Percentiles rank a stretch among this genome's conserved stretches.
These are phyloP conservation scores for Oostethus manadensis DNA, from an alignment of 2,113 vertebrate genomes.

Conservation along the genomic window DNA sequence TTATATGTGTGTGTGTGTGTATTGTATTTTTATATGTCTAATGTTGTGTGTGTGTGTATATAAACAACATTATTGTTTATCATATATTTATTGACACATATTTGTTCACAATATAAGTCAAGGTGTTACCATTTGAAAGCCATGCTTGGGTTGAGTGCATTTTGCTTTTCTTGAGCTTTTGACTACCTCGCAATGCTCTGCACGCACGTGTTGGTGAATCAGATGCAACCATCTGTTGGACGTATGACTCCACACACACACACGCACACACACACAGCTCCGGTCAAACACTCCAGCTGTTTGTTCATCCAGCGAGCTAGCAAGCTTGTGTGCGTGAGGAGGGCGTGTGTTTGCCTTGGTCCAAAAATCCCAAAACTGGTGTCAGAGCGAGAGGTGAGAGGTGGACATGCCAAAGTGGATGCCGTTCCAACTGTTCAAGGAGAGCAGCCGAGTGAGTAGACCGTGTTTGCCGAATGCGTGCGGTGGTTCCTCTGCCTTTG, in stretches of 20 bases:
- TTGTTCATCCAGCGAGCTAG: constrained; percentile 33
- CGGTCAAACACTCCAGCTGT: constrained; percentile 40
- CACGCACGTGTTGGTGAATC: constrained; percentile 35
- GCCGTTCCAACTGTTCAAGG: constrained; percentile 75
- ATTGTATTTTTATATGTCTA: too few species aligned
- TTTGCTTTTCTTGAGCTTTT: neutral
- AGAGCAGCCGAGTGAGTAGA: constrained; percentile 72
- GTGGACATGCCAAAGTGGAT: constrained; percentile 75
- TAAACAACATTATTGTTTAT: too few species aligned
- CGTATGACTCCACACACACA: constrained; percentile 41
- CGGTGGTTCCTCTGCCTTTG: neutral
- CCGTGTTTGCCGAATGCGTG: neutral
- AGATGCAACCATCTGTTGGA: constrained; percentile 50
- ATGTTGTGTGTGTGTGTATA: too few species aligned
- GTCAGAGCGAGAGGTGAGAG: constrained; percentile 36
- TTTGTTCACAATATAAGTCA: too few species aligned
- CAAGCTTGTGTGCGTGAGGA: constrained; percentile 18
- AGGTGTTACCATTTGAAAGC: too few species aligned
- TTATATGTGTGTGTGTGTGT: too few species aligned
- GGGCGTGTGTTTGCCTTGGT: constrained; percentile 34
- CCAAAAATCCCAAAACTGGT: constrained; percentile 33
- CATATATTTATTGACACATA: too few species aligned
- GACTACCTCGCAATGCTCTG: neutral
- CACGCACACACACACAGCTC: constrained; percentile 12
- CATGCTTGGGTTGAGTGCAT: too few species aligned